phyloP scores from a whole-genome alignment of 2,888 invertebrate species.

The Pediacus dermestoides region DNA sequence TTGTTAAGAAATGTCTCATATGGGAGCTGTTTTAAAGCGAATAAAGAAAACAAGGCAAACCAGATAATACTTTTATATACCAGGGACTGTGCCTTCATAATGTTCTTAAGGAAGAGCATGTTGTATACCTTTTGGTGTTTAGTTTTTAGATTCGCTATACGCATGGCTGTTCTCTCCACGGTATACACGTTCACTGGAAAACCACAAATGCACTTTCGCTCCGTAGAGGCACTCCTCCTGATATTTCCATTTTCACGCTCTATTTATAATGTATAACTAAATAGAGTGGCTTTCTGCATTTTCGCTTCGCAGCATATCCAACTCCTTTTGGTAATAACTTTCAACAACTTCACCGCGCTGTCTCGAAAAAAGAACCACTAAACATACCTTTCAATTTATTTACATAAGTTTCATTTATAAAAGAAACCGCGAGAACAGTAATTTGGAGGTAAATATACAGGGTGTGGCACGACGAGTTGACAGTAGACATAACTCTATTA shows the following conservation, averaged over 20 bases:
- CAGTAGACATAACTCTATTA: too few relatives aligned
- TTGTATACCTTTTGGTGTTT: not conserved
- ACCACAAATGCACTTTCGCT: conserved; percentile 7
- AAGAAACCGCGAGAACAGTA: too few relatives aligned
- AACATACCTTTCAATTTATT: too few relatives aligned
- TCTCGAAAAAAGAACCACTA: too few relatives aligned
- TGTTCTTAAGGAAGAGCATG: not conserved
- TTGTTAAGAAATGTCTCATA: conserved; percentile 3
- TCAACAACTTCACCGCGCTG: too few relatives aligned
- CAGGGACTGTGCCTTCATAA: not conserved
- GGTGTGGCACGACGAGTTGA: too few relatives aligned
- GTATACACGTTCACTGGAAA: conserved; percentile 6
- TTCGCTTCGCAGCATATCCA: not conserved
- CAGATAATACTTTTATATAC: conserved; percentile 8
- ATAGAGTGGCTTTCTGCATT: conserved; percentile 11
- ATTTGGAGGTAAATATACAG: too few relatives aligned
- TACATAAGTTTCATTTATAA: too few relatives aligned
- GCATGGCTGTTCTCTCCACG: conserved; percentile 1
- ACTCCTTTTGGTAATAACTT: conserved; percentile 2
- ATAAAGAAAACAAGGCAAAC: conserved; percentile 7
- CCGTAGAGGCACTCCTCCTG: conserved; percentile 1
- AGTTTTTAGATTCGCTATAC: not conserved
- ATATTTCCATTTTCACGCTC: conserved; percentile 13
- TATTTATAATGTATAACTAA: conserved; percentile 13
- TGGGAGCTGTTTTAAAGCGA: conserved; percentile 4